Conservation (phyloP, 1,140 invertebrate genomes). For the Streblospio benedicti region DNA sequence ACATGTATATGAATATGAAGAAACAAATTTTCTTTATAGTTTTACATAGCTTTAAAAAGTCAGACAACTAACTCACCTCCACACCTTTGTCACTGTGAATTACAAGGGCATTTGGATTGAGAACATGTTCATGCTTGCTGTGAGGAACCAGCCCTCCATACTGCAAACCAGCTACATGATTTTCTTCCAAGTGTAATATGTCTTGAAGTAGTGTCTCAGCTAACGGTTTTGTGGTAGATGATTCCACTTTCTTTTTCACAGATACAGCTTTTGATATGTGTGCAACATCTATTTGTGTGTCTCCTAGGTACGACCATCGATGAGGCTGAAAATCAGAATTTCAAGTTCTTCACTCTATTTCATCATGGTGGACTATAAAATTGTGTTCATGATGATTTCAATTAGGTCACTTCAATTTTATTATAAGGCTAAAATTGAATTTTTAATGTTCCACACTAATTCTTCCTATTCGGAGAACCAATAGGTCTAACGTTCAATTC, state of each 20-base stretch:
- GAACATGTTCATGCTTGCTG: background rate
- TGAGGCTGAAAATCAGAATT: background rate
- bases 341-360: background rate
- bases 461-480: no score
- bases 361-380: background rate
- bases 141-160: constrained; percentile 18
- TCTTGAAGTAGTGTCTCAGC: background rate
- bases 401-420: background rate
- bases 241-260: background rate
- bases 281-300: background rate
- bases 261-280: background rate
- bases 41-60: no score
- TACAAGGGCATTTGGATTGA: background rate
- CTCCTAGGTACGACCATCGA: background rate
- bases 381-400: constrained; percentile 21
- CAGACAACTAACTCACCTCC: no score
- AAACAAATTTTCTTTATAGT: no score
- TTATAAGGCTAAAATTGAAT: background rate
- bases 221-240: background rate
- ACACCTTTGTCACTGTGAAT: background rate
- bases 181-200: constrained; percentile 1
- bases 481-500: no score
- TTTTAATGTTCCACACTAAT: background rate
- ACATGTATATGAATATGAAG: no score
- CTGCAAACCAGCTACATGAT: constrained; percentile 10